Evolutionary conservation across 2,113 vertebrate species (phyloP).

Genomic region (Nibea coibor): DNA sequence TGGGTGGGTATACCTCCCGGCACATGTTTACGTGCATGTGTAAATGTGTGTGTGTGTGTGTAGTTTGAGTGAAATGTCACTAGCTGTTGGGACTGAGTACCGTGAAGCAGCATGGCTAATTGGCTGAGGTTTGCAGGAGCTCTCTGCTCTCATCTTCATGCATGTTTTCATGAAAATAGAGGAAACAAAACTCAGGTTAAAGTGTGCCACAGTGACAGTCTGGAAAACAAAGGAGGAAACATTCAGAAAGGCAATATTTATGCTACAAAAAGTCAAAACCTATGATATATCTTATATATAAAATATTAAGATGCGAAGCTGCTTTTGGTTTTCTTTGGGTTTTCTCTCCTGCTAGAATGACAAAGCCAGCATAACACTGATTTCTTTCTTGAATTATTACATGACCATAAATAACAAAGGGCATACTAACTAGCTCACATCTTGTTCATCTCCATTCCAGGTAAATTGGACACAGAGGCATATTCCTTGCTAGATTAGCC

Average conservation of each 20-base stretch:
- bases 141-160: constrained; percentile 77
- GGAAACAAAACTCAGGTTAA: constrained; percentile 21
- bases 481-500: not conserved
- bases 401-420: not conserved
- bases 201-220: not conserved
- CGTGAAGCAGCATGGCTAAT: constrained; percentile 79
- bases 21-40: constrained; percentile 60
- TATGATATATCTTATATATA: too few relatives aligned
- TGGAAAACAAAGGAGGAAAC: constrained; percentile 16
- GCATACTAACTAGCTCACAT: not conserved
- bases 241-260: not conserved
- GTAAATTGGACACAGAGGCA: not conserved
- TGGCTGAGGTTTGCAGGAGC: constrained; percentile 81
- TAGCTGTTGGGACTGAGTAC: constrained; percentile 83
- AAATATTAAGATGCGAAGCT: constrained; percentile 24
- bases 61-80: constrained; percentile 87
- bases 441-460: not conserved
- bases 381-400: not conserved
- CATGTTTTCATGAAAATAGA: constrained; percentile 58
- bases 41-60: constrained; percentile 59
- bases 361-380: constrained; percentile 18
- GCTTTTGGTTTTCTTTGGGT: constrained; percentile 29
- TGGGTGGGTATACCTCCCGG: constrained; percentile 9
- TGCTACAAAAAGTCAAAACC: too few relatives aligned
- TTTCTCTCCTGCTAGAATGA: constrained; percentile 32